These are phyloP conservation scores for Piscicola geometra DNA, from an alignment of 2,888 invertebrate genomes.

Conservation along the genomic window DNA sequence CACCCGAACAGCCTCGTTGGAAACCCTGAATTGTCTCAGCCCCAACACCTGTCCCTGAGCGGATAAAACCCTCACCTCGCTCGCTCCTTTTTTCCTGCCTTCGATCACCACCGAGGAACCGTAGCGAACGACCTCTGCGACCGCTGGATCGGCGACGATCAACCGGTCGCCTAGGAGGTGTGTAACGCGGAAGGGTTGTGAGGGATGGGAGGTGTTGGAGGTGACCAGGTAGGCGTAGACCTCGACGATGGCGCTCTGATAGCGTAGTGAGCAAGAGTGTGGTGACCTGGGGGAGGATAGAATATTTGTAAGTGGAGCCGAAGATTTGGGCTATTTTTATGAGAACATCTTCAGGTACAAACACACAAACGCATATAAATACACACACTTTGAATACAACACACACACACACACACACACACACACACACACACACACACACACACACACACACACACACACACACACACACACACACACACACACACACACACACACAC, in stretches of 20 bases:
- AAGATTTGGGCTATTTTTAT: too few relatives aligned
- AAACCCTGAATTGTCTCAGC: constrained; percentile 80
- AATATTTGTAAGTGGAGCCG: too few relatives aligned
- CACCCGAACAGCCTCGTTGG: constrained; percentile 24
- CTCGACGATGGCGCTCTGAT: constrained; percentile 41
- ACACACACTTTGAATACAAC: too few relatives aligned
- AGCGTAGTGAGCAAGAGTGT: constrained; percentile 30
- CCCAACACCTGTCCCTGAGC: constrained; percentile 89
- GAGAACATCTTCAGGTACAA: too few relatives aligned
- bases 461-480: too few relatives aligned
- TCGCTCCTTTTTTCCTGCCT: constrained; percentile 80
- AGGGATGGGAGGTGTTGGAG: background rate
- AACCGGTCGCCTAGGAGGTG: constrained; percentile 14
- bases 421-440: too few relatives aligned
- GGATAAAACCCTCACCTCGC: constrained; percentile 63
- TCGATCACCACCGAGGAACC: constrained; percentile 64
- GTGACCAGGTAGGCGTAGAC: background rate
- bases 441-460: too few relatives aligned
- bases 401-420: too few relatives aligned
- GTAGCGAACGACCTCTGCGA: background rate
- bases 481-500: too few relatives aligned
- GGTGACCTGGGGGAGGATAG: background rate
- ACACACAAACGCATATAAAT: too few relatives aligned
- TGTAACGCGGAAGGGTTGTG: constrained; percentile 17
- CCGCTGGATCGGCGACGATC: background rate